Conservation (phyloP, 92 coral and sea anemone genomes). For the Porites divaricata region DNA sequence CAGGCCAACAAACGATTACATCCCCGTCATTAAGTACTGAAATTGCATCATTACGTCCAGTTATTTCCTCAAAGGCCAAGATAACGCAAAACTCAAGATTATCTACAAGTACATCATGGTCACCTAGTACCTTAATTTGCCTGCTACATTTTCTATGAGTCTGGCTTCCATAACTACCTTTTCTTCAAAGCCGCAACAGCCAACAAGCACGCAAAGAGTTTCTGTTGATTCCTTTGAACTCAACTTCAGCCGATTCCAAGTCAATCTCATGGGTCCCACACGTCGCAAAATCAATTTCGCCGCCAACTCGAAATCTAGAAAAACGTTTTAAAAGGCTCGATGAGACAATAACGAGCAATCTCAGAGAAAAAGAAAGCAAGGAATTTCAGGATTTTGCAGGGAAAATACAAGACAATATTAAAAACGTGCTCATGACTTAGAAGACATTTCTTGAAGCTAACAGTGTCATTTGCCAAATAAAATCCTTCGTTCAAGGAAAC, state of each 20-base stretch:
- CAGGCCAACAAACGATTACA: too few species aligned
- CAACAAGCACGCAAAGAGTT: neutral
- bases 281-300: neutral
- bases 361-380: constrained; percentile 16
- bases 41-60: neutral
- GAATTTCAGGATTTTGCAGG: neutral
- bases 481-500: neutral
- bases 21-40: too few species aligned
- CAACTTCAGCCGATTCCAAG: neutral
- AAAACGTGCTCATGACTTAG: neutral
- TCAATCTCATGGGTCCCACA: neutral
- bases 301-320: constrained; percentile 5
- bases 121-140: too few species aligned
- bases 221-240: neutral
- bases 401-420: neutral
- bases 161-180: neutral
- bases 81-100: neutral
- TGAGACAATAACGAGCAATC: neutral
- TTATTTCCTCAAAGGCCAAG: neutral
- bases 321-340: neutral
- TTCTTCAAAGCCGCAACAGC: neutral
- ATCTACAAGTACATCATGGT: neutral
- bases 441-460: constrained; percentile 5
- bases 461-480: constrained; percentile 9
- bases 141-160: neutral